A percentile compares a stretch with the other conserved stretches of the same genome.
Evolutionary conservation across 53 echinoderm and acorn worm genomes (phyloP).

Genomic region (Astropecten irregularis): DNA sequence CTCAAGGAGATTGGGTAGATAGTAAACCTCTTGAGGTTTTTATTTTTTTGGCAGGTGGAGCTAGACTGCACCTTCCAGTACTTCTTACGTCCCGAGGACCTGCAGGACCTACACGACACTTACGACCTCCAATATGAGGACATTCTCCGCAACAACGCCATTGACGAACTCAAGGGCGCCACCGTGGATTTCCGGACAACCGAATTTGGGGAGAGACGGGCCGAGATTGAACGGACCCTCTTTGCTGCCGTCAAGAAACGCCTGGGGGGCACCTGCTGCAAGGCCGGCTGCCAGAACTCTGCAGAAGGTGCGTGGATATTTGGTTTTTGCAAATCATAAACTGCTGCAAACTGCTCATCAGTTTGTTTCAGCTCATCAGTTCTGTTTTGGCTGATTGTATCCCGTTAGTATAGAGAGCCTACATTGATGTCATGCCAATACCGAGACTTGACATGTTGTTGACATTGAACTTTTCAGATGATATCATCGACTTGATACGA

Average conservation of each 20-base stretch:
- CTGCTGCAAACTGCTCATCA: too few species aligned
- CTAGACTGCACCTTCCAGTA: conserved; percentile 77
- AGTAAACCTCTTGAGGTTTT: too few species aligned
- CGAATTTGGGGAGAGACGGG: conserved; percentile 65
- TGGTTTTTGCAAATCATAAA: neutral
- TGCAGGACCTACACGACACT: conserved; percentile 63
- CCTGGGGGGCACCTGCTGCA: conserved; percentile 76
- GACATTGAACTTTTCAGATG: too few species aligned
- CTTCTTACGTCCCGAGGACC: conserved; percentile 64
- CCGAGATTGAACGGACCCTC: conserved; percentile 51
- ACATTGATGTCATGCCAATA: too few species aligned
- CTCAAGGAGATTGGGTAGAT: too few species aligned
- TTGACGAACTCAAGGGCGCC: conserved; percentile 76
- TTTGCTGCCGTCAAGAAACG: conserved; percentile 61
- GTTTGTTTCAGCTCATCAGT: too few species aligned
- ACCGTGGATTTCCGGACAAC: conserved; percentile 58
- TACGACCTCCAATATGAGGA: conserved; percentile 72
- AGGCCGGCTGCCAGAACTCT: conserved; percentile 47
- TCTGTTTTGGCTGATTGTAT: too few species aligned
- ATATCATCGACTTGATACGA: too few species aligned
- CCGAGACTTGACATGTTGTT: too few species aligned
- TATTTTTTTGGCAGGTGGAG: conserved; percentile 63
- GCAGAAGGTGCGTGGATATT: conserved; percentile 50
- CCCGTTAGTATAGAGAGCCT: too few species aligned
- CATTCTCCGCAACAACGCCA: conserved; percentile 63